Evolutionary conservation across 2,797 vertebrate genomes (phyloP).

Genomic region (Hoplostethus mediterraneus): DNA sequence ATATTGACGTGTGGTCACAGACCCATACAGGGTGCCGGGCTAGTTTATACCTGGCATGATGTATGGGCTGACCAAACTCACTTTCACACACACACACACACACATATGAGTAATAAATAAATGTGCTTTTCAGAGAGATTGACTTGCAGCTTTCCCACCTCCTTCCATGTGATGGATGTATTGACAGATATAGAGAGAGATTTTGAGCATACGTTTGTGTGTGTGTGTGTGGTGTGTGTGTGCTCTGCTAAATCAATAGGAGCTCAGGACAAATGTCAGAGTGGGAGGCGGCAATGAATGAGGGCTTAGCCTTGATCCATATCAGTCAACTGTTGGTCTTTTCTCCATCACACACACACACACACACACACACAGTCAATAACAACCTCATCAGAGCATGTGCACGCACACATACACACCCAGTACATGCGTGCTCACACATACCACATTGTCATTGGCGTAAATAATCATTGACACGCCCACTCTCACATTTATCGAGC

Average conservation of each 20-base stretch:
- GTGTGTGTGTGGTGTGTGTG: slow-evolving; percentile 11
- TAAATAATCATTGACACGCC: slow-evolving; percentile 71
- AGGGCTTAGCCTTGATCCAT: slow-evolving; percentile 51
- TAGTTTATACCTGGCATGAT: slow-evolving; percentile 36
- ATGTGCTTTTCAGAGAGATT: slow-evolving; percentile 36
- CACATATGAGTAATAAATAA: slow-evolving; percentile 31
- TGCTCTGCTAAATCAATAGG: slow-evolving; percentile 31
- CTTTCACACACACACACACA: slow-evolving; percentile 1
- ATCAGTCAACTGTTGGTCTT: slow-evolving; percentile 35
- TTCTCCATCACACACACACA: slow-evolving; percentile 17
- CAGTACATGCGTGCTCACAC: slow-evolving; percentile 42
- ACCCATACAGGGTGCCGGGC: slow-evolving; percentile 6
- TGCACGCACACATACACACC: slow-evolving; percentile 13
- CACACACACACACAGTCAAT: slow-evolving; percentile 25
- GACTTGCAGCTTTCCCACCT: slow-evolving; percentile 35
- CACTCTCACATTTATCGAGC: slow-evolving; percentile 66
- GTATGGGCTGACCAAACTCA: slow-evolving; percentile 23
- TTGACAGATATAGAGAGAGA: slow-evolving; percentile 28
- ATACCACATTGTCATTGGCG: slow-evolving; percentile 49
- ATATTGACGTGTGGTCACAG: slow-evolving; percentile 37
- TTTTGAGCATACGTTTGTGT: not conserved
- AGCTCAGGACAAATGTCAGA: slow-evolving; percentile 55
- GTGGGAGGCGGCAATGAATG: slow-evolving; percentile 39
- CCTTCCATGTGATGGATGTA: slow-evolving; percentile 43
- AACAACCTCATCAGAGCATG: slow-evolving; percentile 28